phyloP scores from a whole-genome alignment of 2,113 vertebrate genomes.

The Anseranas semipalmata region DNA sequence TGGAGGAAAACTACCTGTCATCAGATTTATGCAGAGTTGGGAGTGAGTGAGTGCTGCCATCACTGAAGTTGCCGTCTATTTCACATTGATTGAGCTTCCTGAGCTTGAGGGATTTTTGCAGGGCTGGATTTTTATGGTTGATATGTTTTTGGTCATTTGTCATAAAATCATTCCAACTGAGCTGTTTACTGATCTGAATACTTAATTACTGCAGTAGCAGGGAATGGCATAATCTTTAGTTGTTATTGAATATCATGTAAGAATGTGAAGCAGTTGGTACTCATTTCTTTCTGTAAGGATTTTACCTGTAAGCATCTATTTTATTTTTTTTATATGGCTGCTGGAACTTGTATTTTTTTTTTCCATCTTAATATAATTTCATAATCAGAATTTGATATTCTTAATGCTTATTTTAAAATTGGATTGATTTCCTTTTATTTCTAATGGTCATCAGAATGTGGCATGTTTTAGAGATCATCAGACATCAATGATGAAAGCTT shows the following conservation, averaged over 20 bases:
- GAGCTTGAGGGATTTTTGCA: constrained; percentile 68
- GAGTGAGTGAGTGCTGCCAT: constrained; percentile 28
- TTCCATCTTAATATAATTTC: neutral
- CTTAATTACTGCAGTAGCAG: constrained; percentile 77
- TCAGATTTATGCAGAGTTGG: neutral
- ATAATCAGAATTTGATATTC: neutral
- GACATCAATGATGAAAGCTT: neutral
- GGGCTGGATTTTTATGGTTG: constrained; percentile 74
- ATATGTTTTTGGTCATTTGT: constrained; percentile 79
- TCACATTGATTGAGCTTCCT: constrained; percentile 75
- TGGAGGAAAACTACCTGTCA: constrained; percentile 29
- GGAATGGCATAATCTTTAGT: neutral
- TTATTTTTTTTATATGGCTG: neutral
- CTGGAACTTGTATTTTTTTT: neutral
- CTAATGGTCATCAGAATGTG: neutral
- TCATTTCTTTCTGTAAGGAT: neutral
- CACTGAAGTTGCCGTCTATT: neutral
- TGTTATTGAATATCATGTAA: neutral
- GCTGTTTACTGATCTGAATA: constrained; percentile 75
- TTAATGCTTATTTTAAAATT: neutral
- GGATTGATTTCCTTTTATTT: neutral
- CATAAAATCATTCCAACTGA: constrained; percentile 76
- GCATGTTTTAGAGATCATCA: neutral
- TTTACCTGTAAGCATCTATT: neutral
- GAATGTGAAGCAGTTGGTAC: neutral